A percentile compares a stretch with the other conserved stretches of the same genome.
Conservation (phyloP, 2,113 vertebrate species). For the Lepidiolamprologus cunningtoni region DNA sequence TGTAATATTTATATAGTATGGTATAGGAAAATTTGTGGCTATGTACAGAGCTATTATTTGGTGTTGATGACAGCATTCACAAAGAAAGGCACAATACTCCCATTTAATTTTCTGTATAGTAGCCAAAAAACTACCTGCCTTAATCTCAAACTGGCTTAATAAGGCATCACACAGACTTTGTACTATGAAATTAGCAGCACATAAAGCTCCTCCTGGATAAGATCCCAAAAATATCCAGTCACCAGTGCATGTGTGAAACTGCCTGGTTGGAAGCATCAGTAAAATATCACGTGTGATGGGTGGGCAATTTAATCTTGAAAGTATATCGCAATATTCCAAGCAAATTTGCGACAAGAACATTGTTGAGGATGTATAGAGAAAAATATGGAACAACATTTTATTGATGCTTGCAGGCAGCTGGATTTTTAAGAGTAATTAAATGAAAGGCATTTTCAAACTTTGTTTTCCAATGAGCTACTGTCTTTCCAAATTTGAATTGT, state of each 20-base stretch:
- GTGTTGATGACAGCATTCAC: neutral
- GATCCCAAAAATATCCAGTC: neutral
- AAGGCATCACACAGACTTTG: neutral
- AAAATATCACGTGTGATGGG: neutral
- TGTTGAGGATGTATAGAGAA: neutral
- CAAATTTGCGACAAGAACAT: neutral
- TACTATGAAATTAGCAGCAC: neutral
- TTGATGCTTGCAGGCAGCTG: neutral
- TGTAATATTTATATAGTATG: neutral
- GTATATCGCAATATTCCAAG: neutral
- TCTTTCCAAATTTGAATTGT: neutral
- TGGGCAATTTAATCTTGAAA: neutral
- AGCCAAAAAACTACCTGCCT: neutral
- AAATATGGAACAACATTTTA: neutral
- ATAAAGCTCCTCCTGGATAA: neutral
- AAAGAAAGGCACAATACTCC: neutral
- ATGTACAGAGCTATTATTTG: neutral
- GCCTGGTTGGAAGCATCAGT: neutral
- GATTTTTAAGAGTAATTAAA: neutral
- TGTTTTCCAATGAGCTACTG: neutral
- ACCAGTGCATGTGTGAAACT: neutral
- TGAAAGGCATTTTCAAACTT: neutral
- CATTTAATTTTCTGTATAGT: neutral
- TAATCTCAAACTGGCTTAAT: neutral
- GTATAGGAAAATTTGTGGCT: neutral